Base-by-base conservation (phyloP, 2,113 vertebrate species). In the Cyanoramphus novaezelandiae region DNA sequence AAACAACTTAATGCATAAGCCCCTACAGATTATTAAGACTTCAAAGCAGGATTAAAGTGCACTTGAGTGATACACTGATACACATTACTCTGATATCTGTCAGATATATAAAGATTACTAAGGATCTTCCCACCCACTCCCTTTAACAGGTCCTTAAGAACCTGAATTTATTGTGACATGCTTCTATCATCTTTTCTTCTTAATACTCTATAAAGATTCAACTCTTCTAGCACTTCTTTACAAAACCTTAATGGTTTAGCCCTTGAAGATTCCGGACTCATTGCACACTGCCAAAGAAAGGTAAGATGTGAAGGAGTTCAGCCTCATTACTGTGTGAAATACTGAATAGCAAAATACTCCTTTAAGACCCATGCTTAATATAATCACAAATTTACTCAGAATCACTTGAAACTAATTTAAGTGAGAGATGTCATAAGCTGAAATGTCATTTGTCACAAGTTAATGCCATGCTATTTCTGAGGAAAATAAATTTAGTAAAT, bases 321-420 rank as follows among this genome's bases (percentile, higher is more conserved):
- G 12, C 16, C n/a, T 75, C 46, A 67, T 86, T 94, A 55, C 24
- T 25, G 4, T 47, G 31, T 65, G 63, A 90, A 90, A 92, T 88
- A 82, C 72, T 69, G 74, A 78, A 90, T 49, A n/a, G 19, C 25
- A 88, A 96, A 97, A 92, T 67, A 89, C 65, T 81, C 55, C 71
- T 75, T 87, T 85, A 69, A 92, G 94, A 71, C 7, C 12, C 13
- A 15, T 71, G 55, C 82, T 92, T 88, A 92, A 92, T 71, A 35
- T 92, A 90, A 95, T 96, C 76, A 93, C 44, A 88, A 86, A 72
- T 92, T 93, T 95, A 79, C 81, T 95, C 57, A 84, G 76, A 94
- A 93, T 96, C 93, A 94, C 50, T 96, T 95, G 95, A 96, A 96
- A 77, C 60, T 95, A 94, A 97, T 94, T 95, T 78, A 95, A 97